Evolutionary conservation across 2,888 invertebrate genomes (phyloP).

Genomic region (Trisateles emortualis): DNA sequence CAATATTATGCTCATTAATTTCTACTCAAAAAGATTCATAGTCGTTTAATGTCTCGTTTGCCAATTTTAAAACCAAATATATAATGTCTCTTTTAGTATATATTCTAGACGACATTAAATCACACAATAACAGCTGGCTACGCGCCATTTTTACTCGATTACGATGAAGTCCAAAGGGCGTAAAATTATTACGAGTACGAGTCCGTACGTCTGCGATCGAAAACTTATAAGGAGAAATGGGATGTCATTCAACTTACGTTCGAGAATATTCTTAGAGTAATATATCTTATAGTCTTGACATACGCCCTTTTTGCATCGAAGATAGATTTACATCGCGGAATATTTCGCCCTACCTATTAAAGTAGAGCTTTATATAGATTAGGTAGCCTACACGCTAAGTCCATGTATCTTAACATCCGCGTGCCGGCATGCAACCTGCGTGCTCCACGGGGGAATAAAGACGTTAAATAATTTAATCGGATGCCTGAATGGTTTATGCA

Average conservation of each 20-base stretch:
- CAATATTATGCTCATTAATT: not conserved
- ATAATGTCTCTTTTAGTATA: constrained; percentile 4
- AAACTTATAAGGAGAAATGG: constrained; percentile 24
- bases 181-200: constrained; percentile 35
- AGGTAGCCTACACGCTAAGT: constrained; percentile 56
- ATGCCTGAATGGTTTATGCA: constrained; percentile 77
- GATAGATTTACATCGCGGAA: constrained; percentile 8
- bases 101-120: constrained; percentile 39
- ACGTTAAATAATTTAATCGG: constrained; percentile 86
- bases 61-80: constrained; percentile 3
- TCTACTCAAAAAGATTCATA: not conserved
- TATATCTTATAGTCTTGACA: constrained; percentile 1
- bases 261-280: constrained; percentile 7
- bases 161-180: constrained; percentile 42
- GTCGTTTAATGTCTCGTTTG: constrained; percentile 2
- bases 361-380: constrained; percentile 42
- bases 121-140: constrained; percentile 42
- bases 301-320: constrained; percentile 5
- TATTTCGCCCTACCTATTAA: constrained; percentile 9
- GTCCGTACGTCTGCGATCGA: constrained; percentile 18
- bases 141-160: constrained; percentile 45
- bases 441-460: constrained; percentile 83
- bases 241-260: constrained; percentile 16
- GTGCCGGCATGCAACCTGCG: constrained; percentile 81
- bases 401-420: constrained; percentile 75